Percentiles rank a stretch among this genome's conserved stretches.
Conservation (phyloP, 2,888 invertebrate species). For the Pemphredon lugubris region DNA sequence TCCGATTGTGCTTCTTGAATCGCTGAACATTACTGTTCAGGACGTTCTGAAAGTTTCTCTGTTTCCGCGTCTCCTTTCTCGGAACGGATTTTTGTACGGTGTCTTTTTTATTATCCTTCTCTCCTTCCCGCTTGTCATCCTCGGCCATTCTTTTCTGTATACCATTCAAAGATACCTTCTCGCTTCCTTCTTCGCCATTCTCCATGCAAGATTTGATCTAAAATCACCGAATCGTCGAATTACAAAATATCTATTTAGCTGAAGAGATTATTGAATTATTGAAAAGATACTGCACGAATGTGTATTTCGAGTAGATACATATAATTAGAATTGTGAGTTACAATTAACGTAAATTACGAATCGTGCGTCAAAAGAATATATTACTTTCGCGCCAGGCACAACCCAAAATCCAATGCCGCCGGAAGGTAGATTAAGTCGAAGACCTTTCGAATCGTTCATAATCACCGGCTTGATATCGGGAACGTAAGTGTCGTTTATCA, state of each 20-base stretch:
- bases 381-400: constrained; percentile 84
- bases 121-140: background rate
- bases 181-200: background rate
- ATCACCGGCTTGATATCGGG: constrained; percentile 81
- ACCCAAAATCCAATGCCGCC: constrained; percentile 90
- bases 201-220: constrained; percentile 70
- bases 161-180: background rate
- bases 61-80: background rate
- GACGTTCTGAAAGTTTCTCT: background rate
- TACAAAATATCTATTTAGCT: too few relatives aligned
- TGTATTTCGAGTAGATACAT: too few relatives aligned
- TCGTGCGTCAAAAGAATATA: background rate
- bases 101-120: background rate
- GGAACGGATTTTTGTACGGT: background rate
- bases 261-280: too few relatives aligned
- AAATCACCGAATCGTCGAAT: constrained; percentile 9
- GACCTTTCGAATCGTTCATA: constrained; percentile 82
- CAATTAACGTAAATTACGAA: too few relatives aligned
- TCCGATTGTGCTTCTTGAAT: constrained; percentile 32
- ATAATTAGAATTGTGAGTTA: too few relatives aligned
- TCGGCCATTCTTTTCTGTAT: background rate
- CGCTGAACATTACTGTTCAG: background rate
- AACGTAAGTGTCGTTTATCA: constrained; percentile 83
- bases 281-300: too few relatives aligned
- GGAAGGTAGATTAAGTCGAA: constrained; percentile 85